A percentile compares a stretch with the other conserved stretches of the same genome.
phyloP scores from a whole-genome alignment of 2,888 invertebrate species.

The Rotaria magnacalcarata region DNA sequence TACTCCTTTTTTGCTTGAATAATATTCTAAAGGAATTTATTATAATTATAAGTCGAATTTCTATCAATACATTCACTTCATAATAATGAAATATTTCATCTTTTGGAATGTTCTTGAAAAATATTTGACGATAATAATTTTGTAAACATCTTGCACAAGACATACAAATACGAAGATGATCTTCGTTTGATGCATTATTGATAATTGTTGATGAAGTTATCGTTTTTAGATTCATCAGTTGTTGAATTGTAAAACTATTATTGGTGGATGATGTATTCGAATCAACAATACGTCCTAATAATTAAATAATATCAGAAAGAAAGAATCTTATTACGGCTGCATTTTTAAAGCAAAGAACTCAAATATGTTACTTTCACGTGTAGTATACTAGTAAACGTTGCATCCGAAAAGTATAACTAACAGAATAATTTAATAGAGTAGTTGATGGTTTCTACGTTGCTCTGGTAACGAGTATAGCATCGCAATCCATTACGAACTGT shows the following conservation, averaged over 20 bases:
- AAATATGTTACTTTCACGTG: too few relatives aligned
- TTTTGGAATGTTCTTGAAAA: not conserved
- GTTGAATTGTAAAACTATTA: not conserved
- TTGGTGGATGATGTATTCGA: not conserved
- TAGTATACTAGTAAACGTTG: too few relatives aligned
- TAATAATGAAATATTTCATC: not conserved
- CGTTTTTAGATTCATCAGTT: constrained; percentile 30
- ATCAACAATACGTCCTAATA: constrained; percentile 35
- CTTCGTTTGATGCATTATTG: not conserved
- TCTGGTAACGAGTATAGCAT: too few relatives aligned
- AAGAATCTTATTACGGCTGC: too few relatives aligned
- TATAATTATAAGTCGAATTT: too few relatives aligned
- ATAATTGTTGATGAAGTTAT: constrained; percentile 15
- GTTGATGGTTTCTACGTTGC: too few relatives aligned
- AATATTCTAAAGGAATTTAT: not conserved
- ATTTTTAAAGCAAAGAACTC: too few relatives aligned
- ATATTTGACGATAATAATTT: constrained; percentile 25
- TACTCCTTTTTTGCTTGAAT: not conserved
- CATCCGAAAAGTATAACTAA: too few relatives aligned
- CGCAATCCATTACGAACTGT: too few relatives aligned
- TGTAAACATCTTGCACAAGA: constrained; percentile 28
- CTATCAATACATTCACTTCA: not conserved
- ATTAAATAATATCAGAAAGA: not conserved
- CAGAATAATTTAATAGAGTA: too few relatives aligned
- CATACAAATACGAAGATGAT: constrained; percentile 40